Evolutionary conservation across 1,140 invertebrate genomes (phyloP).

Genomic region (Diploscapter pachys): DNA sequence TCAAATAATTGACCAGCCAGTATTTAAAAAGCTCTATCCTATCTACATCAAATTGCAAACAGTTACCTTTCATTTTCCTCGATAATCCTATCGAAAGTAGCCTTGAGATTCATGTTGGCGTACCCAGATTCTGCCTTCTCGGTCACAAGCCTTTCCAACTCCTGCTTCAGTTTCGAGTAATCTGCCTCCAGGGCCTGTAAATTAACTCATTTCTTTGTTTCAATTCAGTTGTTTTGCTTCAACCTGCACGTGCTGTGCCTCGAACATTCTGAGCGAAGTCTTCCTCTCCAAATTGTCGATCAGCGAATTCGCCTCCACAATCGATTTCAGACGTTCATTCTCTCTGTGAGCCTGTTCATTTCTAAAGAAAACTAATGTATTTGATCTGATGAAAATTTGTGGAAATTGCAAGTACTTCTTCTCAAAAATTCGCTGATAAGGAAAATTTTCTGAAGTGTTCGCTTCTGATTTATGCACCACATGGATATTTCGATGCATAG

Average conservation of each 20-base stretch:
- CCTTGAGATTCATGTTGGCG: background rate
- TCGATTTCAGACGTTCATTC: slow-evolving; percentile 24
- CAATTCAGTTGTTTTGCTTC: too few relatives aligned
- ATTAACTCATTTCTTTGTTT: background rate
- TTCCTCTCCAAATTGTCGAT: slow-evolving; percentile 32
- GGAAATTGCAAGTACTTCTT: too few relatives aligned
- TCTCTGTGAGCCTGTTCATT: slow-evolving; percentile 26
- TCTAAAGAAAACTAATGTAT: background rate
- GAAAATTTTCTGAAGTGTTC: too few relatives aligned
- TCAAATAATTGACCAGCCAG: too few relatives aligned
- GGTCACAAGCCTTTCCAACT: slow-evolving; percentile 19
- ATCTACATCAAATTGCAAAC: too few relatives aligned
- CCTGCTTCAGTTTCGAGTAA: slow-evolving; percentile 31
- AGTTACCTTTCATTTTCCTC: slow-evolving; percentile 29
- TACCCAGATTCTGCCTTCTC: slow-evolving; percentile 11
- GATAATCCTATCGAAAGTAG: slow-evolving; percentile 26
- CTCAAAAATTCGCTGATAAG: too few relatives aligned
- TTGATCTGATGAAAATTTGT: too few relatives aligned
- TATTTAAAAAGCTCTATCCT: too few relatives aligned
- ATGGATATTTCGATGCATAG: too few relatives aligned
- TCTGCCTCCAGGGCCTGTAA: slow-evolving; percentile 25
- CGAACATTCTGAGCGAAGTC: slow-evolving; percentile 26
- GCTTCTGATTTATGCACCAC: too few relatives aligned
- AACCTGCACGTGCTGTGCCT: background rate
- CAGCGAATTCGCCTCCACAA: slow-evolving; percentile 27